Base-by-base conservation (phyloP, 2,797 vertebrate species). In the Phrynocephalus guinanensis region DNA sequence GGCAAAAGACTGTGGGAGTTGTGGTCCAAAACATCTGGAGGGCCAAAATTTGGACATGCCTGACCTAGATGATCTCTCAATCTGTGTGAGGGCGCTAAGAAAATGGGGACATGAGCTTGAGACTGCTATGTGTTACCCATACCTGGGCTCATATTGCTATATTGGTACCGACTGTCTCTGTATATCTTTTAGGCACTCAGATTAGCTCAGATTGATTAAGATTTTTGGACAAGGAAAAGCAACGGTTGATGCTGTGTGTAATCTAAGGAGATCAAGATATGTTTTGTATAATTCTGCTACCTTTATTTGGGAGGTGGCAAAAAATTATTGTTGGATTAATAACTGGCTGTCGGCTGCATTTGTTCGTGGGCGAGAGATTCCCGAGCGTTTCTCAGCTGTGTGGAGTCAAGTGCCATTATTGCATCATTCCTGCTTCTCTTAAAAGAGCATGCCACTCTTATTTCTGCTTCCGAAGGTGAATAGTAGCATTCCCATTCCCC, bases 391-490 rank as follows among this genome's bases (percentile, higher is more conserved):
- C 38, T 73, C 44, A 18, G 22, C 78, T 33, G 60, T 73, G 13
- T 2, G 1, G 0, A 2, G 2, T 18, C 80, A 52, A 83, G 16
- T 6, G 18, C 50, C 87, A 76, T 1, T n/a, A 20, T 60, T 85
- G 81, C 1, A 44, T 20, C 52, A 89, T 87, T 33, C 7, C n/a
- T 18, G n/a, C 76, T 33, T 20, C 38, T 87, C 9, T 28, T 30
- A 66, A 33, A 77, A 67, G 87, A 70, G 20, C 30, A 85, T 10
- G 0, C 1, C 0, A 0, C 0, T 71, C 4, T 90, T 50, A 48
- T 26, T 73, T 92, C 30, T 75, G 24, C 38, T 82, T 90, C 66
- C 22, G 84, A 24, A 48, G 26, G 26, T 71, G 85, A 83, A 0
- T 60, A 84, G 63, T 0, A 33, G 9, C 7, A 13, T 82, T 16